A percentile compares a stretch with the other conserved stretches of the same genome.
Conservation (phyloP, 2,797 vertebrate species). For the Avahi laniger region DNA sequence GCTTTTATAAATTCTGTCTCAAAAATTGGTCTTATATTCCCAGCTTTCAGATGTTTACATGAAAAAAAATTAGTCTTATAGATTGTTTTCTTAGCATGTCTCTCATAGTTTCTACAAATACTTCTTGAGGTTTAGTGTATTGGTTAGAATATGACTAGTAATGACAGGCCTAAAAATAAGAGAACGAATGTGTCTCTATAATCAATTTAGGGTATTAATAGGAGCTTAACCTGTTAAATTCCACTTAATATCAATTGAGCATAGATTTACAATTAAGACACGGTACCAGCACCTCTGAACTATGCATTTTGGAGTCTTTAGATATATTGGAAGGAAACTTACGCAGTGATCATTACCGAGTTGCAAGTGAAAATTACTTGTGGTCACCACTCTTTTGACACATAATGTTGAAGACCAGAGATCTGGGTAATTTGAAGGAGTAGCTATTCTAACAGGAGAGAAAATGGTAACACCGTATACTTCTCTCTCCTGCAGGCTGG, state of each 20-base stretch:
- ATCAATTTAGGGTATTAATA: not conserved
- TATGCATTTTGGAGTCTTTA: not conserved
- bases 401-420: not conserved
- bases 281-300: not conserved
- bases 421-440: not conserved
- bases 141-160: not conserved
- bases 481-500: conserved; percentile 85
- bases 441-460: not conserved
- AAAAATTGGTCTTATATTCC: not conserved
- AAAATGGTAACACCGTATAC: conserved; percentile 40
- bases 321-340: not conserved
- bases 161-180: not conserved
- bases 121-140: not conserved
- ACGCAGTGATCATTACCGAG: not conserved
- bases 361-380: not conserved
- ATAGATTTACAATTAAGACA: conserved; percentile 8
- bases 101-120: conserved; percentile 24
- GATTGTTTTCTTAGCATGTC: conserved; percentile 7
- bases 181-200: not conserved
- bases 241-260: not conserved
- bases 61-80: not conserved
- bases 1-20: not conserved
- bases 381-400: not conserved
- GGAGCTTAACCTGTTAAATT: not conserved
- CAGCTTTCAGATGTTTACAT: not conserved